Percentiles rank a stretch among this genome's conserved stretches.
phyloP scores from a whole-genome alignment of 2,797 vertebrate genomes.

The Gephyroberyx darwinii region DNA sequence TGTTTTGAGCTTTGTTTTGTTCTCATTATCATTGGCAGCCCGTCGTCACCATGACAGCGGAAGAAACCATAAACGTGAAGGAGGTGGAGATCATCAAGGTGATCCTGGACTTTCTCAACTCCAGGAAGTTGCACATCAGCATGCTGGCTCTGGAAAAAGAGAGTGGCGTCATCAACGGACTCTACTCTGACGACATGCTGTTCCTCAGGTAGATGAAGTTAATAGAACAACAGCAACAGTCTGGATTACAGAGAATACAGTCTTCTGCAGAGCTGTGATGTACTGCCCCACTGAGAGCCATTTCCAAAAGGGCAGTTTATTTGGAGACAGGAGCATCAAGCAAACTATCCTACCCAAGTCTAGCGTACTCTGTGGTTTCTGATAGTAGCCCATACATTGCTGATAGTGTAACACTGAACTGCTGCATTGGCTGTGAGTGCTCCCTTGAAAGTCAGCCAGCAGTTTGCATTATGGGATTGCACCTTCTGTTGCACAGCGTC shows the following conservation, averaged over 20 bases:
- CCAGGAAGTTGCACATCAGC: constrained; percentile 97
- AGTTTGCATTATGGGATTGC: constrained; percentile 11
- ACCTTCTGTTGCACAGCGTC: constrained; percentile 2
- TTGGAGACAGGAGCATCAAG: background rate
- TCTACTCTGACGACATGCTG: constrained; percentile 99
- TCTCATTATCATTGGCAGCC: constrained; percentile 42
- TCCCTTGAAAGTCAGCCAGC: constrained; percentile 42
- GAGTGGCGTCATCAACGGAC: constrained; percentile 97
- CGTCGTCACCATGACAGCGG: constrained; percentile 92
- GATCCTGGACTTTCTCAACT: constrained; percentile 96
- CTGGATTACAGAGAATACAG: background rate
- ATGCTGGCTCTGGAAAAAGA: constrained; percentile 99
- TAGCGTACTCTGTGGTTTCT: constrained; percentile 3
- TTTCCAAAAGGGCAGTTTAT: background rate
- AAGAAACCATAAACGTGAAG: constrained; percentile 99
- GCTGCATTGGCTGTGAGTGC: constrained; percentile 18
- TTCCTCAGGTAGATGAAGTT: constrained; percentile 88
- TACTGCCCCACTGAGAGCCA: too few species aligned
- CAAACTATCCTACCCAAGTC: background rate
- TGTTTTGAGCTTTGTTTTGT: background rate
- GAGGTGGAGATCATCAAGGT: constrained; percentile 99
- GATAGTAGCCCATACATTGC: background rate
- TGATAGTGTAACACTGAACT: constrained; percentile 19
- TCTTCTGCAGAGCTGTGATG: constrained; percentile 6
- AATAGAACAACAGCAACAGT: background rate